These are phyloP conservation scores for Streblospio benedicti DNA, from an alignment of 1,140 invertebrate species.

Conservation along the genomic window DNA sequence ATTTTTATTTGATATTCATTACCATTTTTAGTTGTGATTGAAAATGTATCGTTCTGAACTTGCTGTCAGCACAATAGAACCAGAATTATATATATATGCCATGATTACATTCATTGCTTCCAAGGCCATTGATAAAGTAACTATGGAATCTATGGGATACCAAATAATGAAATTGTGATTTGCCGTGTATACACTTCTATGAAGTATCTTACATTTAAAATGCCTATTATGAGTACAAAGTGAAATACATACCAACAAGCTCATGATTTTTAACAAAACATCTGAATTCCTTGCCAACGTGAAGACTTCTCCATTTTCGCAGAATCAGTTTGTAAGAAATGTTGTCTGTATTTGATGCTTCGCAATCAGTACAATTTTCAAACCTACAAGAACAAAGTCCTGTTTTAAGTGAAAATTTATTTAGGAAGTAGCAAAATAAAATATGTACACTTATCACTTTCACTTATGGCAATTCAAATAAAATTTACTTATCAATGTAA, in stretches of 20 bases:
- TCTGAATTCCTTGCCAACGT: conserved; percentile 11
- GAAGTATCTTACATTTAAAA: too few relatives aligned
- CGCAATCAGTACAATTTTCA: conserved; percentile 5
- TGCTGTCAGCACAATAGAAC: background rate
- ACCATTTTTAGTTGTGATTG: too few relatives aligned
- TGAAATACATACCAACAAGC: conserved; percentile 11
- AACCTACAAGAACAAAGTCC: background rate
- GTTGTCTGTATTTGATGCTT: background rate
- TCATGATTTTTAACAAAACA: conserved; percentile 14
- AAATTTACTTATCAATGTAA: too few relatives aligned
- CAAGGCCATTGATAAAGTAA: background rate
- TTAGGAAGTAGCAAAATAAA: too few relatives aligned
- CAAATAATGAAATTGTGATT: background rate
- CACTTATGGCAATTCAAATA: too few relatives aligned
- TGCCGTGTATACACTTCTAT: too few relatives aligned
- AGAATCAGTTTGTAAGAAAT: conserved; percentile 4
- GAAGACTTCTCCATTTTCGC: conserved; percentile 9
- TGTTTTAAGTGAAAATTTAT: background rate
- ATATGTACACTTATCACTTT: too few relatives aligned
- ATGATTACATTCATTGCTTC: background rate
- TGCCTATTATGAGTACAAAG: too few relatives aligned
- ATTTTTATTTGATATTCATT: too few relatives aligned
- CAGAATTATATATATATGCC: background rate
- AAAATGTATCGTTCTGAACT: too few relatives aligned
- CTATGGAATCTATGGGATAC: background rate